Evolutionary conservation across 2,797 vertebrate species (phyloP), one percentile per base, ranked within the genome.

Genomic region (Lindbergichthys nudifrons): DNA sequence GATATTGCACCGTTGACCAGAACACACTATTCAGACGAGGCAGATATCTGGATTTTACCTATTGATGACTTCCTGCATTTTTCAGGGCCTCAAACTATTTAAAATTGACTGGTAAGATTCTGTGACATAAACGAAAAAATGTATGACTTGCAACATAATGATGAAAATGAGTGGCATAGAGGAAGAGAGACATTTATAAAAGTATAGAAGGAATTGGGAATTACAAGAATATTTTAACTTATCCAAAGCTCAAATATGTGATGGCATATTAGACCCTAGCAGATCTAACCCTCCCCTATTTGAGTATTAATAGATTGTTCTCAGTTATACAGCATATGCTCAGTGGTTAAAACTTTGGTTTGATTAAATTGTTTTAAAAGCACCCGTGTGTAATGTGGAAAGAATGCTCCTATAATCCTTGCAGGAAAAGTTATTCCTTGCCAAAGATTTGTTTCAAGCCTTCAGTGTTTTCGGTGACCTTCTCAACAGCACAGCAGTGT

Each of bases 391-490:
- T 16, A 10, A 26, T 5, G 48, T 59, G 23, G 57, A 71, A 69
- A 53, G 50, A 7, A 45, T n/a, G 26, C 10, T 7, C 1, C 43
- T 19, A 1, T 48, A 47, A 65, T 60, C n/a, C 5, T 7, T 16
- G 18, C 19, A 41, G 36, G 30, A 43, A 58, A 50, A 65, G 26
- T 23, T n/a, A 5, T 21, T 52, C 11, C 16, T 52, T 18, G 19
- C 39, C 60, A 70, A 10, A 72, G 67, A 15, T 19, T 41, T 26
- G 30, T n/a, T 48, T 43, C 10, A 51, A 39, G 47, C 30, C 19
- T 63, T 69, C 16, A 11, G 32, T 7, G 36, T 67, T 46, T 61
- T 65, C 48, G 61, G 23, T 56, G 77, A 68, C 65, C 62, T 47
- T 26, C 18, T 50, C 13, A 64, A 32, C 19, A 47, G 45, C 61